Evolutionary conservation across 2,113 vertebrate species (phyloP).

Genomic region (Nipponia nippon): DNA sequence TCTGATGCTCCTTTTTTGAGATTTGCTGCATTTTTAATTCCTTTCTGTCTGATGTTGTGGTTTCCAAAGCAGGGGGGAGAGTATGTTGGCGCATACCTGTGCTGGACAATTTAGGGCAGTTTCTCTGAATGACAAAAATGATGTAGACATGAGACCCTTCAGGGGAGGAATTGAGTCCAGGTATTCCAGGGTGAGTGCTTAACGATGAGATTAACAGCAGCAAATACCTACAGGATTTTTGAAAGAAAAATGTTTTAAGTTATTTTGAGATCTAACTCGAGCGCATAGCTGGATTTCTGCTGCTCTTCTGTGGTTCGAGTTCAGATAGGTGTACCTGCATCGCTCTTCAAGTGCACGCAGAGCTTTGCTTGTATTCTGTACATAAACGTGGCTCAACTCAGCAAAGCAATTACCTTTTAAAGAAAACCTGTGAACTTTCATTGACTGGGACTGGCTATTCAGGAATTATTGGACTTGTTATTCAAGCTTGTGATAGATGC

Average conservation of each 20-base stretch:
- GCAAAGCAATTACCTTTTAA: neutral
- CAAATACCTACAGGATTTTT: neutral
- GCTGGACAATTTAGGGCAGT: neutral
- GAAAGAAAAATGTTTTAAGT: neutral
- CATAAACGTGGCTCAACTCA: fast-evolving
- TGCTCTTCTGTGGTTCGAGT: neutral
- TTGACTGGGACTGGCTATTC: neutral
- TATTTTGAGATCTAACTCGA: neutral
- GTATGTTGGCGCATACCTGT: no score
- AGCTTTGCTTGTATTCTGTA: neutral
- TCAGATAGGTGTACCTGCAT: fast-evolving
- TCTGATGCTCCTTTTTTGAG: neutral
- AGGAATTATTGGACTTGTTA: neutral
- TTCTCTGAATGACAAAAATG: neutral
- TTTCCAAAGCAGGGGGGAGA: neutral
- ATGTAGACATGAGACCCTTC: neutral
- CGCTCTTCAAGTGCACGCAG: fast-evolving
- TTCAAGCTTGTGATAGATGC: neutral
- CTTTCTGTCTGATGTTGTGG: fast-evolving
- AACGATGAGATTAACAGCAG: neutral
- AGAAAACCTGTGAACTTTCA: neutral
- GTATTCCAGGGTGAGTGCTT: neutral
- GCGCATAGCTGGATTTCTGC: neutral
- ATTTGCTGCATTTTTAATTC: neutral
- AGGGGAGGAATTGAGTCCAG: neutral